Conservation (phyloP, 1,140 invertebrate species). For the Littorina saxatilis region DNA sequence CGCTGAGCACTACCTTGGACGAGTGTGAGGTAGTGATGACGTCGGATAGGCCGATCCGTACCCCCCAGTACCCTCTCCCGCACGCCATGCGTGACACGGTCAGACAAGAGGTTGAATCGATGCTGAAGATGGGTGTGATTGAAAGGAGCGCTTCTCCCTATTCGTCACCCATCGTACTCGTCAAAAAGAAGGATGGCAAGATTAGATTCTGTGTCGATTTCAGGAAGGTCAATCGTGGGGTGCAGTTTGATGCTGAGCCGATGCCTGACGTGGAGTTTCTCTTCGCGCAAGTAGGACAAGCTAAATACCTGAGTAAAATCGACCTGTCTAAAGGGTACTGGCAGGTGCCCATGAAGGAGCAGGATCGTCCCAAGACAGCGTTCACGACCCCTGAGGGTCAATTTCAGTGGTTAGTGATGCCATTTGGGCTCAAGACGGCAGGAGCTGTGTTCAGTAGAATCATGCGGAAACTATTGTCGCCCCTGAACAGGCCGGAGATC, state of each 20-base stretch:
- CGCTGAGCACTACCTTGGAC: conserved; percentile 39
- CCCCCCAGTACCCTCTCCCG: conserved; percentile 64
- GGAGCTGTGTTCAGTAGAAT: conserved; percentile 37
- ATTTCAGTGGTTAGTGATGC: conserved; percentile 45
- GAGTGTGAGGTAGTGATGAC: conserved; percentile 42
- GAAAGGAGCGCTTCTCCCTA: conserved; percentile 72
- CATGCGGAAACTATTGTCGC: conserved; percentile 47
- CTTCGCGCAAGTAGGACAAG: conserved; percentile 34
- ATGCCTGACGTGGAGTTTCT: conserved; percentile 56
- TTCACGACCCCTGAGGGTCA: conserved; percentile 46
- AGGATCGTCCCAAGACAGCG: conserved; percentile 23
- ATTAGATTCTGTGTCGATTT: conserved; percentile 78
- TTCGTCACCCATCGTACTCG: conserved; percentile 77
- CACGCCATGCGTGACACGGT: too few relatives aligned
- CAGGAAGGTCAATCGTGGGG: conserved; percentile 57
- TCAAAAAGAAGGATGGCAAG: conserved; percentile 75
- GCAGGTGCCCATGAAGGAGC: conserved; percentile 39
- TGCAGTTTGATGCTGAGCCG: conserved; percentile 51
- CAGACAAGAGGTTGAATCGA: not conserved
- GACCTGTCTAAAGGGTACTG: conserved; percentile 56
- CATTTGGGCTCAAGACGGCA: too few relatives aligned
- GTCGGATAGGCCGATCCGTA: conserved; percentile 40
- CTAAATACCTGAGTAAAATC: conserved; percentile 29
- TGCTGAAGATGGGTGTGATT: conserved; percentile 72
- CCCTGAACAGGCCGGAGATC: not conserved